phyloP scores from a whole-genome alignment of 1,140 invertebrate species.

The Leptinotarsa lineolata region DNA sequence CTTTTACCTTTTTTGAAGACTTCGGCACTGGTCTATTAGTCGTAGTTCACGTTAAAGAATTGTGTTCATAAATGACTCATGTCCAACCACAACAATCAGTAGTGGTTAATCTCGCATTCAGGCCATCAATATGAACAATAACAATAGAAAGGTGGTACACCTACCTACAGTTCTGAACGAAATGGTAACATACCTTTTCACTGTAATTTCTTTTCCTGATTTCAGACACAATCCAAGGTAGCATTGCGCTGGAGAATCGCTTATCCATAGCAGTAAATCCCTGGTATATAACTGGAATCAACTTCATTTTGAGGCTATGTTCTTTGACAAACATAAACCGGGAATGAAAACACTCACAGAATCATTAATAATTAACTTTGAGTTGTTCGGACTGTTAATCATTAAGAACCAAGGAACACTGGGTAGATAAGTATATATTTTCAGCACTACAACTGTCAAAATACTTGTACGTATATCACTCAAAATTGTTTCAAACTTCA shows the following conservation, averaged over 20 bases:
- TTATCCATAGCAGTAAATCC: slow-evolving; percentile 76
- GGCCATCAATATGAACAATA: not conserved
- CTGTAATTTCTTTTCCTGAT: slow-evolving; percentile 63
- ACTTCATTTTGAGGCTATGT: slow-evolving; percentile 58
- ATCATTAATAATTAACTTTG: not conserved
- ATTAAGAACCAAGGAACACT: not conserved
- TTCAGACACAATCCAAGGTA: slow-evolving; percentile 73
- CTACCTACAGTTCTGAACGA: not conserved
- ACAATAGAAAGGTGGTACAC: not conserved
- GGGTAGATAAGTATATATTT: not conserved
- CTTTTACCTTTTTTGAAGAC: no score
- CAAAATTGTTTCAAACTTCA: slow-evolving; percentile 3
- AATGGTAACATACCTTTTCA: slow-evolving; percentile 55
- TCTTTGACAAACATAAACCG: not conserved
- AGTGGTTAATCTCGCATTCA: no score
- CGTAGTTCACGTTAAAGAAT: no score
- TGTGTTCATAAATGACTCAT: no score
- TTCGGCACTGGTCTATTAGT: no score
- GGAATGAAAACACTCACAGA: not conserved
- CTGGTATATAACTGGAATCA: slow-evolving; percentile 70
- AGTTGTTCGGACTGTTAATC: not conserved
- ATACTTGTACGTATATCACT: not conserved
- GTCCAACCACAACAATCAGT: no score
- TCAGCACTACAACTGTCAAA: not conserved
- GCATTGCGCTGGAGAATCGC: slow-evolving; percentile 74